These are phyloP conservation scores for Cheilosia pagana DNA, from an alignment of 2,888 invertebrate genomes.

Conservation along the genomic window DNA sequence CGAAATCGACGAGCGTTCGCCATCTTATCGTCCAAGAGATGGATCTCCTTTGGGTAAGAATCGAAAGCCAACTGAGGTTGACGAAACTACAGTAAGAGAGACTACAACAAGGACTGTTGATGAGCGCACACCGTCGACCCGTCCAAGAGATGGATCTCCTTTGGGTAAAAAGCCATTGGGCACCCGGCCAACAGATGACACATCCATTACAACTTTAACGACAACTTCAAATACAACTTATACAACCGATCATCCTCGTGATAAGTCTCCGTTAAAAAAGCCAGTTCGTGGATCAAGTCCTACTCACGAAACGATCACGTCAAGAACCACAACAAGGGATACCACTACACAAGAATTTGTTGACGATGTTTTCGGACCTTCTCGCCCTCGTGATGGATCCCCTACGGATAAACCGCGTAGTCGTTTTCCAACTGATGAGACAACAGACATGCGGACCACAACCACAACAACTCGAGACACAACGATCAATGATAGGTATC, in stretches of 20 bases:
- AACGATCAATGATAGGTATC: neutral
- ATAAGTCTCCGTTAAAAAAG: constrained; percentile 28
- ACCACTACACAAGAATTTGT: constrained; percentile 1
- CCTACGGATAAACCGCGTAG: constrained; percentile 15
- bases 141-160: constrained; percentile 25
- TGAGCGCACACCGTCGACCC: neutral
- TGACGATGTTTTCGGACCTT: constrained; percentile 28
- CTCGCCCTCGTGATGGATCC: neutral
- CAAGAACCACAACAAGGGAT: constrained; percentile 12
- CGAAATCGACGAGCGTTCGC: neutral
- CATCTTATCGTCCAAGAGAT: neutral
- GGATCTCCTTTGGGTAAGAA: neutral
- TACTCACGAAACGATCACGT: constrained; percentile 14
- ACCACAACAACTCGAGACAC: neutral
- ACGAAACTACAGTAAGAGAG: too few species aligned
- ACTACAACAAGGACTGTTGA: too few species aligned
- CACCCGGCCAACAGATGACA: constrained; percentile 14
- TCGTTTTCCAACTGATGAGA: constrained; percentile 4
- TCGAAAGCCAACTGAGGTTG: too few species aligned
- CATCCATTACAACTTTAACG: neutral
- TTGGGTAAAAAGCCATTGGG: constrained; percentile 1
- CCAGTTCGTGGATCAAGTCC: constrained; percentile 12
- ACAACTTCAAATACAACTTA: neutral
- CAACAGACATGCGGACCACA: neutral
- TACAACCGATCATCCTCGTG: constrained; percentile 15